phyloP scores from a whole-genome alignment of 2,797 vertebrate species.

The Sebastes glaucus region DNA sequence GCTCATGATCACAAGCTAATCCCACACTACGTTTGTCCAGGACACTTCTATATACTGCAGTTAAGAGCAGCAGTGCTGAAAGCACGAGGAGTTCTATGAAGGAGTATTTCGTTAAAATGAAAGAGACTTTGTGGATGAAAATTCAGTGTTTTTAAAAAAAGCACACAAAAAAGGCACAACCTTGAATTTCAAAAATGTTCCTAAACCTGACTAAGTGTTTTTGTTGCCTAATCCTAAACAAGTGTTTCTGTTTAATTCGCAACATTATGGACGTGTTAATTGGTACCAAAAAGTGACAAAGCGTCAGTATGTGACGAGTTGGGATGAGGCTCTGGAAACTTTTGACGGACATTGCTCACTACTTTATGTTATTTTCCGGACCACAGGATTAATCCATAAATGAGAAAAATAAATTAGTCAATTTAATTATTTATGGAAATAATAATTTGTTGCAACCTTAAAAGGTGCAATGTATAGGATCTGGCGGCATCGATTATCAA shows the following conservation, averaged over 20 bases:
- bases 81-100: neutral
- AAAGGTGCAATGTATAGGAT: too few relatives aligned
- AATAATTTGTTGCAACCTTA: too few relatives aligned
- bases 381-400: neutral
- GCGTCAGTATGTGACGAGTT: too few relatives aligned
- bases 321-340: neutral
- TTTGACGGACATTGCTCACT: neutral
- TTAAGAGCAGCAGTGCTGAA: neutral
- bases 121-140: neutral
- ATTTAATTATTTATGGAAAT: neutral
- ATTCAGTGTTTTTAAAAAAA: neutral
- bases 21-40: constrained; percentile 7
- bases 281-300: too few relatives aligned
- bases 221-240: too few relatives aligned
- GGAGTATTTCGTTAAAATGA: neutral
- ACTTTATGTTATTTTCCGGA: neutral
- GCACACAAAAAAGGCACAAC: neutral
- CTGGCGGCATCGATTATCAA: too few relatives aligned
- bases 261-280: too few relatives aligned
- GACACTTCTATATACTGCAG: neutral
- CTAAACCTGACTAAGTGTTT: too few relatives aligned
- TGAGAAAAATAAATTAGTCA: too few relatives aligned
- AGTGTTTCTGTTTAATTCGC: too few relatives aligned
- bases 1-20: constrained; percentile 32
- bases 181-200: neutral